Evolutionary conservation across 2,113 vertebrate genomes (phyloP).

Genomic region (Prietella phreatophila): DNA sequence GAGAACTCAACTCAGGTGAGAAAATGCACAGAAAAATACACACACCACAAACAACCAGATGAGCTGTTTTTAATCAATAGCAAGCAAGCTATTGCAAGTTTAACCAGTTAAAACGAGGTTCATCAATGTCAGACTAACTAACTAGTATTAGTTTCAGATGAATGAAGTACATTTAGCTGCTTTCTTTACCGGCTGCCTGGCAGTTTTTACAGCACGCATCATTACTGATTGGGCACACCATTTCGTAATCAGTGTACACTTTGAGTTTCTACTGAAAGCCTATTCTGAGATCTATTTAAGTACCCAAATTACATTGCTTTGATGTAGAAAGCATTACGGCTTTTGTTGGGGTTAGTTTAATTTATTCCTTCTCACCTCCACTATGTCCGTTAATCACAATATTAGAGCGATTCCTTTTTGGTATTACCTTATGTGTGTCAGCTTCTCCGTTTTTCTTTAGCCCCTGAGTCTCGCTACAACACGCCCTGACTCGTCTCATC

Average conservation of each 20-base stretch:
- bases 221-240: background rate
- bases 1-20: background rate
- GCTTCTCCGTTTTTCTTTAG: conserved; percentile 1
- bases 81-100: background rate
- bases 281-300: background rate
- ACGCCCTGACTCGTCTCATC: background rate
- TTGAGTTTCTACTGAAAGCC: background rate
- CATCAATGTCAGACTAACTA: background rate
- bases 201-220: background rate
- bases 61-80: background rate
- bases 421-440: background rate
- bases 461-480: background rate
- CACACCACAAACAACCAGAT: background rate
- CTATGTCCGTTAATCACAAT: background rate
- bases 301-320: background rate
- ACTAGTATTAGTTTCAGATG: background rate
- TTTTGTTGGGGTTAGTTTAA: background rate
- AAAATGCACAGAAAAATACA: background rate
- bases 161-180: background rate
- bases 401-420: background rate
- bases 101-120: background rate
- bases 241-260: background rate
- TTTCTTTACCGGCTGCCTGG: no score
- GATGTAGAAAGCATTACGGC: background rate
- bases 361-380: conserved; percentile 2